Evolutionary conservation across 2,888 invertebrate genomes (phyloP), one percentile per base, ranked within the genome.

Genomic region (Ashinkailepas kermadecensis): DNA sequence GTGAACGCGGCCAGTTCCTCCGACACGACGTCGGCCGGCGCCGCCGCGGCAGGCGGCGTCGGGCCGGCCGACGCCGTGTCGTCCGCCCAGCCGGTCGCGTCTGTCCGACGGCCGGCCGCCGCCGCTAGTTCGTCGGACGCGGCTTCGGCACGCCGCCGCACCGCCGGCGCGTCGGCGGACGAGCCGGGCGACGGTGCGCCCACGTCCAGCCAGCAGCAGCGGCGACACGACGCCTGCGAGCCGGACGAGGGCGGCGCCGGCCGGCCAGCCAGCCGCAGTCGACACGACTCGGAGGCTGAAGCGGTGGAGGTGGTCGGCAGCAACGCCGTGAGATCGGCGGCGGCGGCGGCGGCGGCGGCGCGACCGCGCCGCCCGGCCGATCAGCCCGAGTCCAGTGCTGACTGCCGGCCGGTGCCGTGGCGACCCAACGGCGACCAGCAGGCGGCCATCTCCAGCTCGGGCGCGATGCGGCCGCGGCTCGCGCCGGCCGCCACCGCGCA

Each of bases 261-360:
- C 54, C 8, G 54, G 3, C 58, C 57, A 12, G 54, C 18, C 15
- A 23, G 0, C 23, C 78, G 78, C 12, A 57, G n/a, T 23, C 78
- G 78, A 8, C 78, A 78, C 78, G 78, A 78, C 78, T 78, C 78
- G 58, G 78, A 78, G 23, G 78, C 78, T 1, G 78, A 78, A 23
- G 57, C 78, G 57, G 12, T 78, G 58, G 57, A 78, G 23, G 78
- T 78, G 78, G 78, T 12, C 4, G 57, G 56, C 23, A 58, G 56
- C 58, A 23, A 6, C 23, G 58, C 13, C 10, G 39, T 4, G 39
- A 39, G 39, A 39, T 25, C 78, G 23, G 23, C 58, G n/a, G 21
- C 78, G 15, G 58, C 23, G 12, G 11, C 78, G 12, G 54, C 57
- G n/a, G 23, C 12, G 23, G 13, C 58, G 78, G n/a, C 78, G 23